Evolutionary conservation across 1,140 invertebrate genomes (phyloP).

Genomic region (Lordiphosa clarofinis): DNA sequence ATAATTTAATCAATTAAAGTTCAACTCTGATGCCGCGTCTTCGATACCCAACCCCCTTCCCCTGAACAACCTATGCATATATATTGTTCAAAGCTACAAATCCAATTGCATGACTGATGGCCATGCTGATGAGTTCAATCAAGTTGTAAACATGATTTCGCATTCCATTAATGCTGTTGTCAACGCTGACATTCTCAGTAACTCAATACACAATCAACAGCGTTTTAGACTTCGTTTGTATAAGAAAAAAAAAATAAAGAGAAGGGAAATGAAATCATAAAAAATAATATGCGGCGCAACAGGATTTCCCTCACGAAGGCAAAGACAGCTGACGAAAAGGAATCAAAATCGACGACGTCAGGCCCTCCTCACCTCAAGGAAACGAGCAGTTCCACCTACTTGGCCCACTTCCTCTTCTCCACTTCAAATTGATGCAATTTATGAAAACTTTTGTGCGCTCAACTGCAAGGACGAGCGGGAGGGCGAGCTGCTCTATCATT

Average conservation of each 20-base stretch:
- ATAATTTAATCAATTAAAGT: constrained; percentile 69
- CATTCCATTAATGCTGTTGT: constrained; percentile 56
- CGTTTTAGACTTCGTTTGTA: constrained; percentile 72
- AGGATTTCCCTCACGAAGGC: constrained; percentile 49
- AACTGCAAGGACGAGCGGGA: constrained; percentile 65
- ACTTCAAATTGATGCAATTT: constrained; percentile 75
- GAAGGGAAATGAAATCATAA: constrained; percentile 71
- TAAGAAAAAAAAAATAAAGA: constrained; percentile 23
- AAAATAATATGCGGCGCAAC: constrained; percentile 71
- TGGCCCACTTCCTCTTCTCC: neutral
- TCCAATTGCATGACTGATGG: constrained; percentile 33
- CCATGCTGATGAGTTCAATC: constrained; percentile 69
- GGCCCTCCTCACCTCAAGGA: constrained; percentile 3
- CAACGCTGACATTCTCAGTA: constrained; percentile 44
- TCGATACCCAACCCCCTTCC: constrained; percentile 1
- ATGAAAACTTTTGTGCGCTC: constrained; percentile 76
- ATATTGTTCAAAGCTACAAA: constrained; percentile 16
- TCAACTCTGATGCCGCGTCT: constrained; percentile 24
- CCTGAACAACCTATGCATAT: neutral
- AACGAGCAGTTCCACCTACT: neutral
- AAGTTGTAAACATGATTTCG: constrained; percentile 76
- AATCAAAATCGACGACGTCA: constrained; percentile 39
- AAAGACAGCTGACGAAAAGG: constrained; percentile 26
- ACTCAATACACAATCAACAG: constrained; percentile 74
- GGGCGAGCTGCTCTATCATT: constrained; percentile 61